Evolutionary conservation across 2,113 vertebrate species (phyloP).

Genomic region (Corythoichthys intestinalis): DNA sequence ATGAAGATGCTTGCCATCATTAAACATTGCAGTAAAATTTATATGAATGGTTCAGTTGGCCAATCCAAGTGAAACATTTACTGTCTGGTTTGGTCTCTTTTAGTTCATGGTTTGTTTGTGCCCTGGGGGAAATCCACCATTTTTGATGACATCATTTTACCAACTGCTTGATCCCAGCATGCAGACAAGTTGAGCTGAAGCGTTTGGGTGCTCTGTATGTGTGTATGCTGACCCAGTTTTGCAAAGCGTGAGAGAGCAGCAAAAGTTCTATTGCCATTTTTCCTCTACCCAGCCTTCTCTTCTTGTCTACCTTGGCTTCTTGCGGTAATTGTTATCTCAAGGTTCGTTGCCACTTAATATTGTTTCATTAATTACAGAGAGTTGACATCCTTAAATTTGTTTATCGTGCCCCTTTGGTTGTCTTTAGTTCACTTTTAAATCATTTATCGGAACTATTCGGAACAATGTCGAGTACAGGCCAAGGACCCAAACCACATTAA

Average conservation of each 20-base stretch:
- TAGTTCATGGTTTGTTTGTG: slow-evolving; percentile 9
- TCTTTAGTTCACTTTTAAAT: background rate
- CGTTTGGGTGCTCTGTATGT: slow-evolving; percentile 23
- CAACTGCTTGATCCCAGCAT: slow-evolving; percentile 33
- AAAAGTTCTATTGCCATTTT: slow-evolving; percentile 35
- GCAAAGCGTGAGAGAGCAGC: slow-evolving; percentile 36
- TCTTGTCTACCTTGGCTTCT: slow-evolving; percentile 34
- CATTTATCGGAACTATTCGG: background rate
- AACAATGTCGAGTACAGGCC: background rate
- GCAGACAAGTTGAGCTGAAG: slow-evolving; percentile 24
- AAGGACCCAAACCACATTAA: background rate
- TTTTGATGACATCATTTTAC: slow-evolving; percentile 20
- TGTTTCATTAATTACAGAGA: slow-evolving; percentile 50
- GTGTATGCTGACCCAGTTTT: slow-evolving; percentile 59
- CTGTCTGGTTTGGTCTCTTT: slow-evolving; percentile 29
- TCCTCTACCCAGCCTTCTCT: slow-evolving; percentile 25
- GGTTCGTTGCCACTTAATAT: slow-evolving; percentile 43
- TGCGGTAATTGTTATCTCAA: slow-evolving; percentile 29
- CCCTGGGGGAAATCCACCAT: slow-evolving; percentile 22
- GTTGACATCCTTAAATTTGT: slow-evolving; percentile 42
- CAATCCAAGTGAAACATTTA: slow-evolving; percentile 37
- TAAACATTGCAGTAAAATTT: no score
- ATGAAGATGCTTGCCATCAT: no score
- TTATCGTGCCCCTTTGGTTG: slow-evolving; percentile 6
- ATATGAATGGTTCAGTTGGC: background rate